Conservation (phyloP, 2,113 vertebrate species). For the Garra rufa region DNA sequence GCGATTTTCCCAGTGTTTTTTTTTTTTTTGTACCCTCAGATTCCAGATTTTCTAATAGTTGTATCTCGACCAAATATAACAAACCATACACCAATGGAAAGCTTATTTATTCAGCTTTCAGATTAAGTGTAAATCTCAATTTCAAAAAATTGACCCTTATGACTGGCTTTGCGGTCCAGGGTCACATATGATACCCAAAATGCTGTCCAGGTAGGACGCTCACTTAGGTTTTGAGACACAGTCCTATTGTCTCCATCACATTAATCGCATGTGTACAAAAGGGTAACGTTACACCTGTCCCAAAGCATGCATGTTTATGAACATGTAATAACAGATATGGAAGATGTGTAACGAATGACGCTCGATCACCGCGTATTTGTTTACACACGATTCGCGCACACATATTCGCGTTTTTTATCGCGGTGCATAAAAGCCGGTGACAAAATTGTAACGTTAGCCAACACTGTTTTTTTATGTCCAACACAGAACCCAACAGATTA, state of each 20-base stretch:
- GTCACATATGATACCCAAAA: constrained; percentile 10
- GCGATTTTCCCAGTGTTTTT: too few species aligned
- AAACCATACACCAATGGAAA: too few species aligned
- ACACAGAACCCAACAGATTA: background rate
- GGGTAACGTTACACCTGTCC: background rate
- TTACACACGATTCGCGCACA: background rate
- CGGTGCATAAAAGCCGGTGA: background rate
- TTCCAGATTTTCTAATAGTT: too few species aligned
- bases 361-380: background rate
- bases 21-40: too few species aligned
- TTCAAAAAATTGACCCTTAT: too few species aligned
- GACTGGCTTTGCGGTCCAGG: too few species aligned
- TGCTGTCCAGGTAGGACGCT: too few species aligned
- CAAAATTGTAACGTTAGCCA: background rate
- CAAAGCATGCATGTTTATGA: background rate
- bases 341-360: background rate
- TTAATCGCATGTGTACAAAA: background rate
- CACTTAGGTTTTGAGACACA: background rate
- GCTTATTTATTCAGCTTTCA: too few species aligned
- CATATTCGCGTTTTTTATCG: background rate
- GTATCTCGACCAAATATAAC: too few species aligned
- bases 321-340: background rate
- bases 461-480: background rate
- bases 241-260: background rate
- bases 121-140: too few species aligned